Evolutionary conservation across 2,888 invertebrate genomes (phyloP), one percentile per base, ranked within the genome.

Genomic region (Venustoraphidia nigricollis): DNA sequence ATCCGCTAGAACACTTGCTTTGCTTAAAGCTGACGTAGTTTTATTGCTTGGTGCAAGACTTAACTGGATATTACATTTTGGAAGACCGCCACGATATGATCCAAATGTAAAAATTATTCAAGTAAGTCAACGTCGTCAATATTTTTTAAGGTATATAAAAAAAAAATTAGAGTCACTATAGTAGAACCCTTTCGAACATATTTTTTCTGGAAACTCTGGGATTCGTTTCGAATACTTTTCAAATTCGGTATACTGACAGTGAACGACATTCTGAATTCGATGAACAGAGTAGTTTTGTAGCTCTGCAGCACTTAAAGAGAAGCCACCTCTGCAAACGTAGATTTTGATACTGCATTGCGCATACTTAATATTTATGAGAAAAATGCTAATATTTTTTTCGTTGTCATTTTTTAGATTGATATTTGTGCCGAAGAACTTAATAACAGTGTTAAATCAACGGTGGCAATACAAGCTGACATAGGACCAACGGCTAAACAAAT

Each of bases 21-120:
- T 97, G 45, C 81, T 83, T 58, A 77, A 89, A 55, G 88, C 93
- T 0, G 96, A 97, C 66, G 87, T 92, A 0, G 73, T 97, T 3
- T 59, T 97, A 3, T 67, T 95, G 45, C 66, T 94, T 38, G 96
- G 96, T 0, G 96, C 95, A 0, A 72, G 96, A 38, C 73, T 96
- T 13, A 97, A 97, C 69, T 97, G 97, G 97, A 96, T 97, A 69
- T 73, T 97, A 52, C 96, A 97, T 69, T 97, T 96, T 70, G 96
- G 96, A 2, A 79, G 83, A 48, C 70, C 86, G 13, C 96, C 95
- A 1, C 71, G 96, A 39, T 96, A 83, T 66, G 76, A 79, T 13
- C 72, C 77, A 1, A 73, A 86, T 60, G 91, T 91, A 5, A 90
- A 92, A 70, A 69, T 96, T 53, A 88, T 96, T 57, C 95, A 92